Evolutionary conservation across 2,797 vertebrate genomes (phyloP), one percentile per base, ranked within the genome.

Genomic region (Sebastes trivittatus): DNA sequence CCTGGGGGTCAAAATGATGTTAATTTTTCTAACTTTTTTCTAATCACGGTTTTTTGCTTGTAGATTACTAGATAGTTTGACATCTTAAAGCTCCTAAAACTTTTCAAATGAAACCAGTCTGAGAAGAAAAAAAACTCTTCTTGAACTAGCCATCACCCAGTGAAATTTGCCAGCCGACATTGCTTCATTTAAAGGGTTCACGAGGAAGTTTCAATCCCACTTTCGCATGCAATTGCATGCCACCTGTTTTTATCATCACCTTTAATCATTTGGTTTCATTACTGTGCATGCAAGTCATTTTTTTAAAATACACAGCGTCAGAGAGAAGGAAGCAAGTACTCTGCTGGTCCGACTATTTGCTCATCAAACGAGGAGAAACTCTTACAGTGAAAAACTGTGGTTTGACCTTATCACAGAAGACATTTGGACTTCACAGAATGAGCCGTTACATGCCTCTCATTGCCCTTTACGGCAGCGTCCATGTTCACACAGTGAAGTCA

Each of bases 361-460:
- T 78, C 66, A 75, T 93, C 91, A 91, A 76, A 82, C 56, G 11
- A 77, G 75, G 73, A 88, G 75, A 92, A 93, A 89, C 76, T 86
- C 90, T 42, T 61, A 62, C 34, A 62, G 52, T 30, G 30, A 27
- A 54, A 83, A 76, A 85, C 85, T 69, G 42, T 63, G 42, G 18
- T 87, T 87, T 94, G 91, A 94, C 94, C 93, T 94, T 94, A 75
- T 93, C 92, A 84, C 70, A 75, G 27, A 65, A 92, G 93, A 92
- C 91, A 93, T 90, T 90, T 88, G 75, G 82, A 87, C 80, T 38
- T 81, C 70, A 34, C 77, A 81, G 80, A 87, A 89, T 64, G 72
- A 89, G 80, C 59, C 14, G 75, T 82, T 88, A 92, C 93, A 93
- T 84, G 91, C 68, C 76, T 90, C 88, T 62, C 87, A 81, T 94